phyloP scores from a whole-genome alignment of 2,113 vertebrate species.

The Salvator merianae region DNA sequence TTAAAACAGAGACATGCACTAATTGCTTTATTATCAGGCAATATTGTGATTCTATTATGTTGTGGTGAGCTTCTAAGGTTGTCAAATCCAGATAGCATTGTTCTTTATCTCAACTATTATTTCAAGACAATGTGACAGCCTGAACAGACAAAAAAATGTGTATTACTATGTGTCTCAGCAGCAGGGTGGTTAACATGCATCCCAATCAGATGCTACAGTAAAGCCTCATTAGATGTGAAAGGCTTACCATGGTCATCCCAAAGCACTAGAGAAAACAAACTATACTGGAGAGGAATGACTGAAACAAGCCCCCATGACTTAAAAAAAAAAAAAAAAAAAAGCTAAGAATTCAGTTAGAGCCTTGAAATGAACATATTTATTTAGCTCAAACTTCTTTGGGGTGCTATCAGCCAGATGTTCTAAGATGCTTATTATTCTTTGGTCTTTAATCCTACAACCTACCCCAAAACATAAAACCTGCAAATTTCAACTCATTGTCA shows the following conservation, averaged over 20 bases:
- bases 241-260: not conserved
- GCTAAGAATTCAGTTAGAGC: not conserved
- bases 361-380: not conserved
- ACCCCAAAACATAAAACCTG: too few species aligned
- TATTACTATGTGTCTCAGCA: not conserved
- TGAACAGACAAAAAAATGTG: constrained; percentile 16
- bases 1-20: constrained; percentile 14
- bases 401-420: not conserved
- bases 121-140: constrained; percentile 21
- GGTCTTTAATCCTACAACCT: too few species aligned
- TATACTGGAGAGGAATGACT: not conserved
- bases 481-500: too few species aligned
- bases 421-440: too few species aligned
- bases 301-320: too few species aligned
- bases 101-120: constrained; percentile 32
- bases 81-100: constrained; percentile 22
- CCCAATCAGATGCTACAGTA: not conserved
- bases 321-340: not conserved
- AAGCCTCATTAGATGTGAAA: not conserved
- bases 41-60: constrained; percentile 22
- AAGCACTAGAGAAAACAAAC: not conserved
- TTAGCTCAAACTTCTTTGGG: not conserved
- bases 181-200: not conserved
- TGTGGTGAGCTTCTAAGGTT: constrained; percentile 21
- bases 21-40: constrained; percentile 35